Evolutionary conservation across 1,140 invertebrate species (phyloP).

Genomic region (Drosophila nigromelanica): DNA sequence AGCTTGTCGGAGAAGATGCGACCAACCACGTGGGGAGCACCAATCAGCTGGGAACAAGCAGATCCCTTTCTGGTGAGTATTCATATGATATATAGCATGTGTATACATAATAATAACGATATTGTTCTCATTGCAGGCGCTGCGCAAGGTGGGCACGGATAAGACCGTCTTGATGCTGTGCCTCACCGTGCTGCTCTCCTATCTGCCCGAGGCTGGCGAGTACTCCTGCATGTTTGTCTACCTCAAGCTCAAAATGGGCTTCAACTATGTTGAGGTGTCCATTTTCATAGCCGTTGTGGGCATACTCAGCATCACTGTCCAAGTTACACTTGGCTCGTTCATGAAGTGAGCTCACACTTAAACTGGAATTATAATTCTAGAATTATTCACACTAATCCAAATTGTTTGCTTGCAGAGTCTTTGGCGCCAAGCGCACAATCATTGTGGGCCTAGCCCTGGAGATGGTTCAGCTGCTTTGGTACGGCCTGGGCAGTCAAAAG

Average conservation of each 20-base stretch:
- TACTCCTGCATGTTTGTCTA: constrained; percentile 99
- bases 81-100: constrained; percentile 13
- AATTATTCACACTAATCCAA: not conserved
- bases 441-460: constrained; percentile 98
- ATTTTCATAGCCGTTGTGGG: constrained; percentile 99
- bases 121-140: constrained; percentile 85
- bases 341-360: constrained; percentile 86
- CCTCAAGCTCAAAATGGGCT: constrained; percentile 98
- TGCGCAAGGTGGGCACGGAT: constrained; percentile 97
- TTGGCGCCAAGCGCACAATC: constrained; percentile 98
- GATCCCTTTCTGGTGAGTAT: constrained; percentile 95
- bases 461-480: constrained; percentile 98
- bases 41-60: constrained; percentile 97
- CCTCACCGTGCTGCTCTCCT: constrained; percentile 98
- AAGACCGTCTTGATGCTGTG: constrained; percentile 98
- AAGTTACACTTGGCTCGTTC: constrained; percentile 94
- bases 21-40: constrained; percentile 90
- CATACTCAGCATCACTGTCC: constrained; percentile 97
- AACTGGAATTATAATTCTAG: too few species aligned
- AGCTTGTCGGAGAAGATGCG: constrained; percentile 97
- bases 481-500: constrained; percentile 91
- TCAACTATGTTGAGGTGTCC: constrained; percentile 96
- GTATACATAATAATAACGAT: not conserved
- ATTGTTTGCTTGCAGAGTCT: constrained; percentile 65
- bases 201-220: constrained; percentile 99